Base-by-base conservation (phyloP, 1,140 invertebrate species). In the Solenopsis invicta region DNA sequence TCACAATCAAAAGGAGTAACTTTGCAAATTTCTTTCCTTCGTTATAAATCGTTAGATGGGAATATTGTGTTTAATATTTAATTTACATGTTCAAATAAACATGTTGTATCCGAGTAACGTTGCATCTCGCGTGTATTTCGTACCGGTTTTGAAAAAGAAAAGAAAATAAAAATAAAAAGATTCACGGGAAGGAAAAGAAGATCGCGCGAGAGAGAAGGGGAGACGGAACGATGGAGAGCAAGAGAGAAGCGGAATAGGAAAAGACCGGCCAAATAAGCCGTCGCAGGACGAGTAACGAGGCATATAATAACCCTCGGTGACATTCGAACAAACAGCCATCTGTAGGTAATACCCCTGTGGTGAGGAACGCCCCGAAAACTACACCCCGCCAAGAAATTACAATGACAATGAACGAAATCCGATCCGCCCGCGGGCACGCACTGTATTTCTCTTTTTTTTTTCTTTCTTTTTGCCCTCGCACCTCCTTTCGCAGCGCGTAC, bases 311-410 rank as follows among this genome's bases (percentile, higher is more conserved):
- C 91, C 93, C 91, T 88, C 85, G 90, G 92, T 94, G 94, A 94
- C 93, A 90, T 93, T 88, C 90, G 94, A 94, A 95, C 94, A 95
- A 95, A 95, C 94, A 95, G 93, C 95, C 95, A 95, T 95, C 95
- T 95, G 95, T 95, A 94, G 92, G 93, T 93, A 94, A 94, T 95
- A 93, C 94, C 94, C 94, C 94, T 94, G 94, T 91, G 93, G 94
- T 93, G 93, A 92, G 93, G 50, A 92, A 94, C 94, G 94, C 94
- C 95, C 94, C 92, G 92, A 95, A 95, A 95, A 95, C 94, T 95
- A 91, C 92, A 88, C 91, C 94, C 93, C 93, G 93, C 90, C 92
- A 94, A 93, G 91, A 93, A 94, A 95, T 95, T 95, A 95, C 94
- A 95, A 95, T 95, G 93, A 95, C 95, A 95, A 95, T 95, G 88